A percentile compares a stretch with the other conserved stretches of the same genome.
Conservation (phyloP, 2,113 vertebrate species). For the Camelus bactrianus region DNA sequence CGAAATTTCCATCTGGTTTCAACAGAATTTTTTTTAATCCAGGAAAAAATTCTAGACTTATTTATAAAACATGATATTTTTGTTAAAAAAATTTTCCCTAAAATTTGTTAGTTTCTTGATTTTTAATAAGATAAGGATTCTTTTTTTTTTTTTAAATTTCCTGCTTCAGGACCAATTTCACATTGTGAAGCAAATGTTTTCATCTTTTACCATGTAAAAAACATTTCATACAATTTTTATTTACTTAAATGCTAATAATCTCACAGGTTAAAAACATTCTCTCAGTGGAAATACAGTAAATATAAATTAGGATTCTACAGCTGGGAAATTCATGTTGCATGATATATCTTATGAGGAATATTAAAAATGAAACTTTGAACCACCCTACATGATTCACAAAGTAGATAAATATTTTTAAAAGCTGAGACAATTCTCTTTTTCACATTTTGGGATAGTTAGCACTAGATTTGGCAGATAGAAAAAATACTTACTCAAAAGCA, state of each 20-base stretch:
- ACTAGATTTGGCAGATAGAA: background rate
- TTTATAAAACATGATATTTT: slow-evolving; percentile 37
- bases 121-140: background rate
- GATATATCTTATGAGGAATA: slow-evolving; percentile 4
- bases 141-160: background rate
- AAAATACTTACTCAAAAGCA: slow-evolving; percentile 96
- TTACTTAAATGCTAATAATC: background rate
- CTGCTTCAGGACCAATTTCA: background rate
- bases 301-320: background rate
- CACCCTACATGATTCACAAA: background rate
- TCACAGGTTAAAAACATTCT: background rate
- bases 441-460: background rate
- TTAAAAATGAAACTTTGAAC: background rate
- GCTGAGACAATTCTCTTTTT: slow-evolving; percentile 1
- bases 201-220: slow-evolving; percentile 6
- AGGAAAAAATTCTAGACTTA: slow-evolving; percentile 17
- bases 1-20: background rate
- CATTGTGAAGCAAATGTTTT: slow-evolving; percentile 29
- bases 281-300: background rate
- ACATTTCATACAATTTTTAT: background rate
- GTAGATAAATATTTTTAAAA: background rate
- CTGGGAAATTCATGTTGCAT: background rate
- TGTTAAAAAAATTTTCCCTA: slow-evolving; percentile 8
- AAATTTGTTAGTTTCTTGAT: background rate
- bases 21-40: slow-evolving; percentile 14